These are phyloP conservation scores for Belonocnema kinseyi DNA, from an alignment of 1,140 invertebrate genomes.

Conservation along the genomic window DNA sequence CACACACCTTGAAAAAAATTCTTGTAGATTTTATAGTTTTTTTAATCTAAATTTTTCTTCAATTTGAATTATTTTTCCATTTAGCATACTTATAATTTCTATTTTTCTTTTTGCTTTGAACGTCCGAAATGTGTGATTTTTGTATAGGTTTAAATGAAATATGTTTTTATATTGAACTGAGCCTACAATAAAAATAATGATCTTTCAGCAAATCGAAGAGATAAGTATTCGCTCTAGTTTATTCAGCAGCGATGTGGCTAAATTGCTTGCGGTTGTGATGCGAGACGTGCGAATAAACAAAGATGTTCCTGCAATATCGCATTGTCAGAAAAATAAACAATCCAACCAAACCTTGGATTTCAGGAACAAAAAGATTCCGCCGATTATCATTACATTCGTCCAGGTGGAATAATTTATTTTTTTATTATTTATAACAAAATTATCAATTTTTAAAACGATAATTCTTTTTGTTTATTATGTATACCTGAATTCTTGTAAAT, in stretches of 20 bases:
- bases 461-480: background rate
- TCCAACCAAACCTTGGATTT: conserved; percentile 78
- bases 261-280: conserved; percentile 89
- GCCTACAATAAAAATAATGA: conserved; percentile 35
- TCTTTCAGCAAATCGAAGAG: conserved; percentile 88
- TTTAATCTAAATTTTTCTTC: too few species aligned
- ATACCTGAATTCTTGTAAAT: too few species aligned
- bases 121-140: too few species aligned
- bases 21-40: too few species aligned
- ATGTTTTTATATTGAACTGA: too few species aligned
- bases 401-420: conserved; percentile 77
- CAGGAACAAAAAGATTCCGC: conserved; percentile 84
- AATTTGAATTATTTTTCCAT: too few species aligned
- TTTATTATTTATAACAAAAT: conserved; percentile 12
- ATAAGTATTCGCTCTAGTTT: conserved; percentile 92
- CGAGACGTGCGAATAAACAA: conserved; percentile 90
- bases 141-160: too few species aligned
- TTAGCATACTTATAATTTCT: too few species aligned
- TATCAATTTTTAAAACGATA: conserved; percentile 31
- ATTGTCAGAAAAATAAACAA: conserved; percentile 57
- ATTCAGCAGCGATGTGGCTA: conserved; percentile 92
- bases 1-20: too few species aligned
- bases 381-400: conserved; percentile 87
- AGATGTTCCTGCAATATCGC: conserved; percentile 76
- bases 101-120: too few species aligned